phyloP scores from a whole-genome alignment of 2,797 vertebrate genomes.

The Molossus molossus region DNA sequence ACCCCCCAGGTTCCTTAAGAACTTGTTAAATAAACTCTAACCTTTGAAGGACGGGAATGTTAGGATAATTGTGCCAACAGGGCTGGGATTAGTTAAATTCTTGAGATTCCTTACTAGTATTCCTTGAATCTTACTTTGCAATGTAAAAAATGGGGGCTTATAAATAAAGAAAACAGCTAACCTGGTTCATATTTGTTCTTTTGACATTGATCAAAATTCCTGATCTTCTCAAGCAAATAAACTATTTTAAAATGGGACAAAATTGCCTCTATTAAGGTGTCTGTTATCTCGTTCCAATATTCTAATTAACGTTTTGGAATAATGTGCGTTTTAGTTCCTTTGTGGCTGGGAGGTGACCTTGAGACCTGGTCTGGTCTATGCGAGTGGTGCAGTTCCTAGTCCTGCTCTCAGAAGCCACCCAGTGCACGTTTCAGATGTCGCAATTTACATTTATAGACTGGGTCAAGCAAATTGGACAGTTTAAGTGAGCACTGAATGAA shows the following conservation, averaged over 20 bases:
- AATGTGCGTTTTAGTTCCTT: background rate
- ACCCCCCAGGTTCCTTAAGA: background rate
- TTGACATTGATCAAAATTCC: background rate
- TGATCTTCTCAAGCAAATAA: slow-evolving; percentile 42
- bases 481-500: slow-evolving; percentile 75
- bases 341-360: background rate
- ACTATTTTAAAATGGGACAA: background rate
- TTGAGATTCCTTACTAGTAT: background rate
- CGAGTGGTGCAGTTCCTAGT: background rate
- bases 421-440: slow-evolving; percentile 62
- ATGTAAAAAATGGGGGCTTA: background rate
- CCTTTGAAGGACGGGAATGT: background rate
- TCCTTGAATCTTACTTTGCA: background rate
- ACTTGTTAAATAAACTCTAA: background rate
- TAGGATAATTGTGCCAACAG: background rate
- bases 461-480: slow-evolving; percentile 79
- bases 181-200: background rate
- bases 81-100: background rate
- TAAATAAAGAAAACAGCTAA: slow-evolving; percentile 22
- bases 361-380: background rate
- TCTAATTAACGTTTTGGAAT: slow-evolving; percentile 32
- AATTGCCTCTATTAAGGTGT: background rate
- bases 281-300: background rate
- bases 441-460: slow-evolving; percentile 81
- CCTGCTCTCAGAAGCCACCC: background rate